phyloP scores from a whole-genome alignment of 2,888 invertebrate species.

The Andrena minutula region DNA sequence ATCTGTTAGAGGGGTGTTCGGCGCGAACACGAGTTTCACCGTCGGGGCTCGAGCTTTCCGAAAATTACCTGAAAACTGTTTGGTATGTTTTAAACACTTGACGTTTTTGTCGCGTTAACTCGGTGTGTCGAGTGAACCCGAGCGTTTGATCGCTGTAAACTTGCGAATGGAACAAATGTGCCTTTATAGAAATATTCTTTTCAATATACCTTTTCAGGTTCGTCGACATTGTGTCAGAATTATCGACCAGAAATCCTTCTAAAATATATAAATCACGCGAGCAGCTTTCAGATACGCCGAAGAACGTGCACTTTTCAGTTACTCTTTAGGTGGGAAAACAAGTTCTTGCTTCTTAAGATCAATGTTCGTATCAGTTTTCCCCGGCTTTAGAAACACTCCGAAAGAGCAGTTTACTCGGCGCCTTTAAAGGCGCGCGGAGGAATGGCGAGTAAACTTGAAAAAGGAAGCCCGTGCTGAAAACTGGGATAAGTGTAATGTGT shows the following conservation, averaged over 20 bases:
- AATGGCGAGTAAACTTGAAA: constrained; percentile 21
- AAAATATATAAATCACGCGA: not conserved
- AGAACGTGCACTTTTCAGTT: constrained; percentile 11
- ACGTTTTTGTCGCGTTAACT: no score
- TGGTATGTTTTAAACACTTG: no score
- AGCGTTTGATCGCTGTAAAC: no score
- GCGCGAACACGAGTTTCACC: not conserved
- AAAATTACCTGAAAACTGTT: no score
- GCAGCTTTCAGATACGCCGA: not conserved
- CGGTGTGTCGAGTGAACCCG: no score
- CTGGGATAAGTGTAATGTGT: constrained; percentile 6
- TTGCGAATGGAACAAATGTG: no score
- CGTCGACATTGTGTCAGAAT: not conserved
- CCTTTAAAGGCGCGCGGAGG: constrained; percentile 22
- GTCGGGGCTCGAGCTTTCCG: not conserved
- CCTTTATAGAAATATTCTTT: no score
- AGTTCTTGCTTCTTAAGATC: constrained; percentile 8
- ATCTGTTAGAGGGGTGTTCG: constrained; percentile 25
- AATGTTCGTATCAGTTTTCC: constrained; percentile 23
- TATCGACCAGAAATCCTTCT: not conserved
- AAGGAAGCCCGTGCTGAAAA: constrained; percentile 23
- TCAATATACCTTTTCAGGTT: no score
- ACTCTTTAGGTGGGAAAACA: not conserved
- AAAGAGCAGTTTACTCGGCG: constrained; percentile 26
- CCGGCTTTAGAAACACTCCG: constrained; percentile 14